Percentiles rank a stretch among this genome's conserved stretches.
Conservation (phyloP, 2,888 invertebrate genomes). For the Escarpia spicata region DNA sequence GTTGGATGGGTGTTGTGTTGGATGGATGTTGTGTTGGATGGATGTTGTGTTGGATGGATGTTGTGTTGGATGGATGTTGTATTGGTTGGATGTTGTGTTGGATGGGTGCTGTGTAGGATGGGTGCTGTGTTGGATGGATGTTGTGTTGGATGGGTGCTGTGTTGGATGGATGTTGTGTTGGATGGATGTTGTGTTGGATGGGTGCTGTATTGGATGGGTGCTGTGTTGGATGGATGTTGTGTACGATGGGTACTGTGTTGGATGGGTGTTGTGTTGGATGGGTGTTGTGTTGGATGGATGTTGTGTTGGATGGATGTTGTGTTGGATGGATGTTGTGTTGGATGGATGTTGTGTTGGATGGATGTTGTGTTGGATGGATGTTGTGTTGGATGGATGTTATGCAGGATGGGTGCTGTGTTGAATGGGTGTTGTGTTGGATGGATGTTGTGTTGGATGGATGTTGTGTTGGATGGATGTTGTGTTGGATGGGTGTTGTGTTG, state of each 20-base stretch:
- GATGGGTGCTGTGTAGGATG: not conserved
- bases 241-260: not conserved
- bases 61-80: not conserved
- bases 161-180: not conserved
- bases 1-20: not conserved
- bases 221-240: not conserved
- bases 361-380: not conserved
- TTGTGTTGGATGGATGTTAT: not conserved
- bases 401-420: not conserved
- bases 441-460: not conserved
- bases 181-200: not conserved
- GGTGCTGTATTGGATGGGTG: not conserved
- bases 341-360: not conserved
- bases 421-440: not conserved
- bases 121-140: not conserved
- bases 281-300: not conserved
- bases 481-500: not conserved
- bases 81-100: not conserved
- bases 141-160: not conserved
- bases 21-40: not conserved
- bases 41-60: not conserved
- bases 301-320: not conserved
- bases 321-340: slow-evolving; percentile 18
- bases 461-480: not conserved
- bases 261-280: not conserved